Evolutionary conservation across 2,888 invertebrate genomes (phyloP).

Genomic region (Parnassius mnemosyne): DNA sequence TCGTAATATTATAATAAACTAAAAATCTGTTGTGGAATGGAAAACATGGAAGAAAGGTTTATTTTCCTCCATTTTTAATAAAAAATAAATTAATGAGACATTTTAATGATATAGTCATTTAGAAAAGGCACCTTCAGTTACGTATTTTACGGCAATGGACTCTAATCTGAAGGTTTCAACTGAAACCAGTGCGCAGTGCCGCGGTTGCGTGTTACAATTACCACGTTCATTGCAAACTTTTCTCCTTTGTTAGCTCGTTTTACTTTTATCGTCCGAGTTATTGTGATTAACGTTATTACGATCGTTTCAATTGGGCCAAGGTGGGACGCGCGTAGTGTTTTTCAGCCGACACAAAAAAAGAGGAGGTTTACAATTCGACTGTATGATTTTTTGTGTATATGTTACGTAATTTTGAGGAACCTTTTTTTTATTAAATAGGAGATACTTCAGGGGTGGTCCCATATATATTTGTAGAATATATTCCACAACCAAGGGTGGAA

Average conservation of each 20-base stretch:
- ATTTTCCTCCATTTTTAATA: too few species aligned
- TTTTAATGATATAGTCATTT: background rate
- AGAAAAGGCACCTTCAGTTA: slow-evolving; percentile 10
- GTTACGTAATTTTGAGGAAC: background rate
- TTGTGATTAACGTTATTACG: slow-evolving; percentile 6
- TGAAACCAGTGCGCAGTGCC: slow-evolving; percentile 7
- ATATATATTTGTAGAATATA: too few species aligned
- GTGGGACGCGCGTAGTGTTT: slow-evolving; percentile 4
- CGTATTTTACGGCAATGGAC: slow-evolving; percentile 13
- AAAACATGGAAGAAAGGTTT: too few species aligned
- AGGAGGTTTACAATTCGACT: slow-evolving; percentile 1
- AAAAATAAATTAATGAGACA: too few species aligned
- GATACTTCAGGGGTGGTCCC: too few species aligned
- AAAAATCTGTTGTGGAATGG: too few species aligned
- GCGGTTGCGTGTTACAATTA: slow-evolving; percentile 14
- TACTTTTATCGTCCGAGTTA: slow-evolving; percentile 19
- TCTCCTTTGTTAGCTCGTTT: slow-evolving; percentile 14
- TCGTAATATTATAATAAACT: too few species aligned
- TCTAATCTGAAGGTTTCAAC: slow-evolving; percentile 14
- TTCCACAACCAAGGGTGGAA: too few species aligned
- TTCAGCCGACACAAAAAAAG: background rate
- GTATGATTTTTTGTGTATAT: background rate
- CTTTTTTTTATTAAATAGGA: too few species aligned
- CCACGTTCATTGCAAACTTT: slow-evolving; percentile 22
- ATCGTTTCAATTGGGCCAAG: slow-evolving; percentile 18